Conservation (phyloP, 2,888 invertebrate genomes). For the Salticus scenicus region DNA sequence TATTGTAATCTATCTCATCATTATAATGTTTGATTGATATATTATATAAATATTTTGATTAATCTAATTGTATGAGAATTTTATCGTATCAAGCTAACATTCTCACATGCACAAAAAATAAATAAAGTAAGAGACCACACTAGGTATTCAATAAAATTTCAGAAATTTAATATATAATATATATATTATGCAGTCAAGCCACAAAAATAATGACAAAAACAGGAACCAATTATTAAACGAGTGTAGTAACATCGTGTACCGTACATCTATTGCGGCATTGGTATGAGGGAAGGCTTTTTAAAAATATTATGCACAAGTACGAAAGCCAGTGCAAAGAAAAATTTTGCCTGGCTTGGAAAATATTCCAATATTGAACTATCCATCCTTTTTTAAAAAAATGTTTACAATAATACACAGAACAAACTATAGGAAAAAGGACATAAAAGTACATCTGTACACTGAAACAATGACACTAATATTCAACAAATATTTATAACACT, state of each 20-base stretch:
- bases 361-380: conserved; percentile 62
- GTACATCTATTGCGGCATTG: conserved; percentile 62
- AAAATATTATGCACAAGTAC: conserved; percentile 57
- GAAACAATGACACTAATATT: not conserved
- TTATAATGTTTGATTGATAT: too few species aligned
- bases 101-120: too few species aligned
- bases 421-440: not conserved
- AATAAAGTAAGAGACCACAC: too few species aligned
- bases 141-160: conserved; percentile 58
- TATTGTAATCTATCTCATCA: too few species aligned
- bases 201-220: conserved; percentile 63
- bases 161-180: conserved; percentile 69
- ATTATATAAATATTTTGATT: too few species aligned
- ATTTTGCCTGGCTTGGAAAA: conserved; percentile 58
- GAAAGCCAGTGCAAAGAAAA: conserved; percentile 58
- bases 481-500: not conserved
- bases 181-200: conserved; percentile 67
- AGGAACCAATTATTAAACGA: conserved; percentile 58
- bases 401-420: not conserved
- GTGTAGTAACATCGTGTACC: conserved; percentile 49
- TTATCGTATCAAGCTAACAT: too few species aligned
- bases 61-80: too few species aligned
- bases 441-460: not conserved
- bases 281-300: conserved; percentile 52
- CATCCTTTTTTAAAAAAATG: not conserved